Evolutionary conservation across 2,888 invertebrate species (phyloP), one percentile per base, ranked within the genome.

Genomic region (Rhagonycha lutea): DNA sequence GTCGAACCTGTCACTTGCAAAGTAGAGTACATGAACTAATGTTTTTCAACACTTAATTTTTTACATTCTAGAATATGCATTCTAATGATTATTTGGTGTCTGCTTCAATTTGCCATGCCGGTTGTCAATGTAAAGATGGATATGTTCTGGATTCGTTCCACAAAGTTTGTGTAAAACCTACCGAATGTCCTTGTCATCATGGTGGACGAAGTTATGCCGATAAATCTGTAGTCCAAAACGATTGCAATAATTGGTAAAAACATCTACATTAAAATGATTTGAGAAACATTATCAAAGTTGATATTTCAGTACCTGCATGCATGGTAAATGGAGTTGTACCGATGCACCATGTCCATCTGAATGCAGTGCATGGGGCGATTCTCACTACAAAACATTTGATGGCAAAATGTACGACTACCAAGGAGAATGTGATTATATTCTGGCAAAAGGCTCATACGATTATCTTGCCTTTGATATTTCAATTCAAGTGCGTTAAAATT

Each of bases 311-410:
- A 89, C 89, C 18, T 96, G 96, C 85, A 90, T 91, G 81, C 89
- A 90, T 70, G 95, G 96, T 14, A 92, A 91, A 83, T 97, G 97
- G 97, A 88, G 91, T 12, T 97, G 97, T 84, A 92, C 93, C 0
- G 88, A 91, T 18, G 90, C 92, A 70, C 90, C 90, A 60, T 96
- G 96, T 84, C 91, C 94, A 1, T 94, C 94, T 1, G 90, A 93
- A 2, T 98, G 97, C 85, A 90, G 92, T 14, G 94, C 94, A 0
- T 97, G 96, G 95, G 97, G 98, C 2, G 97, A 97, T 86, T 96
- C 96, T 0, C 97, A 98, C 87, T 94, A 95, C 85, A 92, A 92
- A 82, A 96, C 96, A 0, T 98, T 96, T 86, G 97, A 98, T 88
- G 95, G 94, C 0, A 87, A 86, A 80, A 89, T 92, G 73, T 97